phyloP scores from a whole-genome alignment of 2,888 invertebrate species.

The Chrysomela aeneicollis region DNA sequence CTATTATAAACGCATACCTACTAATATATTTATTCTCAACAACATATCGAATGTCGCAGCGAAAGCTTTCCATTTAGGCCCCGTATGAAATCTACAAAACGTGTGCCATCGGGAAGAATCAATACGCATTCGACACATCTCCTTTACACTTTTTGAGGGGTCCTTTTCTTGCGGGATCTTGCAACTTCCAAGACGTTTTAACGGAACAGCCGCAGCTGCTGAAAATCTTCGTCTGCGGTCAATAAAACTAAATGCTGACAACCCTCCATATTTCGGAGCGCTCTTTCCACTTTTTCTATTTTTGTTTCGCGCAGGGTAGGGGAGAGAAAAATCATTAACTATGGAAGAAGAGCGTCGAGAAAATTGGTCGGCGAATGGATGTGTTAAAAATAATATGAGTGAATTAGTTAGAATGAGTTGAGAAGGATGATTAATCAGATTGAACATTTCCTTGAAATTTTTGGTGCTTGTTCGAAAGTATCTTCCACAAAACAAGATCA shows the following conservation, averaged over 20 bases:
- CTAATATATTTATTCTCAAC: neutral
- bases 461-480: too few species aligned
- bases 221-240: slow-evolving; percentile 60
- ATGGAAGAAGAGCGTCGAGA: slow-evolving; percentile 29
- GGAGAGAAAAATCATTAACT: slow-evolving; percentile 32
- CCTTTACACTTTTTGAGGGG: slow-evolving; percentile 51
- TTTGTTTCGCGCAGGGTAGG: slow-evolving; percentile 24
- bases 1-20: too few species aligned
- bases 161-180: slow-evolving; percentile 26
- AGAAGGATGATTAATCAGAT: too few species aligned
- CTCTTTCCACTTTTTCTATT: slow-evolving; percentile 37
- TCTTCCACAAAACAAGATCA: too few species aligned
- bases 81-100: slow-evolving; percentile 27
- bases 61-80: slow-evolving; percentile 16
- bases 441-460: too few species aligned
- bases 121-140: slow-evolving; percentile 55
- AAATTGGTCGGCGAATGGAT: slow-evolving; percentile 31
- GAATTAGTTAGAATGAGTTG: neutral
- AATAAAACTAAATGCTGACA: slow-evolving; percentile 61
- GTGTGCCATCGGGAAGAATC: slow-evolving; percentile 35
- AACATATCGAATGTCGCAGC: neutral
- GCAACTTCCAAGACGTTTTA: slow-evolving; percentile 53
- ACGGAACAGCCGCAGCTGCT: slow-evolving; percentile 54
- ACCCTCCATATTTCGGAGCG: slow-evolving; percentile 44
- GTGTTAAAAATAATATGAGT: slow-evolving; percentile 25